Evolutionary conservation across 2,888 invertebrate species (phyloP), one percentile per base, ranked within the genome.

Genomic region (Mylabris sibirica): DNA sequence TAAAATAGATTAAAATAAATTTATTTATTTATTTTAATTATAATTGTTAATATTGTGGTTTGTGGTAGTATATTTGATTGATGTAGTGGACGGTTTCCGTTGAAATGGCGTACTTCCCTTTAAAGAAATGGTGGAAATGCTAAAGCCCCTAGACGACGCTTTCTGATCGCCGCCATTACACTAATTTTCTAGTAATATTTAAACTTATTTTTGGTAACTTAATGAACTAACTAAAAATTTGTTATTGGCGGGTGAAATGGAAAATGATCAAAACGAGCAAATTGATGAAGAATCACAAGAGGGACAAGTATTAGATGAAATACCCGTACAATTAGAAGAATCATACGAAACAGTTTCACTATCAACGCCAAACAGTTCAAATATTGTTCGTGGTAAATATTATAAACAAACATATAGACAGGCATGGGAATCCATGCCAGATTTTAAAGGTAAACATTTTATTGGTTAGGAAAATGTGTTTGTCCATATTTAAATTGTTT

Each of bases 351-450:
- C 72, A 35, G 71, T 77, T n/a, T 65, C 71, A 14, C 67, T 77
- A 34, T 70, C 75, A 9, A 70, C 77, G 59, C 65, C 73, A 59
- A 74, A 72, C 64, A 72, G 69, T 63, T 61, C 71, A 60, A 73
- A 72, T 61, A 72, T 68, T 63, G 70, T 76, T 60, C 79, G 79
- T 75, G 80, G 82, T 38, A 84, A 83, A 79, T 85, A 85, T 78
- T 88, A 88, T 73, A 88, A 88, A 68, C 89, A 89, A 79, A 86
- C 88, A 0, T 89, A 89, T 76, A 84, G 89, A 20, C 85, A 86
- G 74, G 88, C 88, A 72, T 89, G 89, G 89, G 89, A 89, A 79
- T 83, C 84, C 73, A 87, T 88, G 86, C 85, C 87, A 0, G 89
- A 89, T 82, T 89, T 89, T 79, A 86, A 87, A 86, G 89, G 89